A percentile compares a stretch with the other conserved stretches of the same genome.
Conservation (phyloP, 2,113 vertebrate genomes). For the Syrmaticus mikado region DNA sequence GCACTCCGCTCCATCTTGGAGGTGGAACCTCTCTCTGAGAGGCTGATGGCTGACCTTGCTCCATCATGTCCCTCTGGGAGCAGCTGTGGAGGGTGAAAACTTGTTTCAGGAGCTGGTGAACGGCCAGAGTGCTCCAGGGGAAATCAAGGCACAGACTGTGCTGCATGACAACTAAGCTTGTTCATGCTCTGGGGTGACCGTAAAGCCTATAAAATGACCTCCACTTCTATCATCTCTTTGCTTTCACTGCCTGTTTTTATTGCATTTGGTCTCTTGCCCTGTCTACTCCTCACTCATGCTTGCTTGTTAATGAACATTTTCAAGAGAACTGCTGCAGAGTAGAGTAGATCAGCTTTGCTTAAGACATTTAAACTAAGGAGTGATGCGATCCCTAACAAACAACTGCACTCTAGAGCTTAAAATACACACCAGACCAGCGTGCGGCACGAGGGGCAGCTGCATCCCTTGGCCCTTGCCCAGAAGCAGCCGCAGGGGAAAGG, state of each 20-base stretch:
- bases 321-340: not conserved
- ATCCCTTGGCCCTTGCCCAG: fast-evolving
- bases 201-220: fast-evolving
- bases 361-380: not conserved
- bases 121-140: fast-evolving
- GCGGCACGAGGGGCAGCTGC: not conserved
- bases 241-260: not conserved
- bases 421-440: not conserved
- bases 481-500: not conserved
- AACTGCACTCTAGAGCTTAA: not conserved
- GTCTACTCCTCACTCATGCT: not conserved
- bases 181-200: not conserved
- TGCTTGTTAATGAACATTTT: not conserved
- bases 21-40: fast-evolving
- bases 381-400: not conserved
- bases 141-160: not conserved
- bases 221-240: not conserved
- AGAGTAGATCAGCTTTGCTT: not conserved
- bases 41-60: fast-evolving
- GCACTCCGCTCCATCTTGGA: not conserved
- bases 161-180: not conserved
- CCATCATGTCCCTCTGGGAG: not conserved
- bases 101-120: not conserved
- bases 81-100: not conserved
- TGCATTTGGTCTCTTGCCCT: not conserved